Evolutionary conservation across 30 jellyfish, hydroid and myxozoan genomes (phyloP), one percentile per base, ranked within the genome.

Genomic region (Sanderia malayensis): DNA sequence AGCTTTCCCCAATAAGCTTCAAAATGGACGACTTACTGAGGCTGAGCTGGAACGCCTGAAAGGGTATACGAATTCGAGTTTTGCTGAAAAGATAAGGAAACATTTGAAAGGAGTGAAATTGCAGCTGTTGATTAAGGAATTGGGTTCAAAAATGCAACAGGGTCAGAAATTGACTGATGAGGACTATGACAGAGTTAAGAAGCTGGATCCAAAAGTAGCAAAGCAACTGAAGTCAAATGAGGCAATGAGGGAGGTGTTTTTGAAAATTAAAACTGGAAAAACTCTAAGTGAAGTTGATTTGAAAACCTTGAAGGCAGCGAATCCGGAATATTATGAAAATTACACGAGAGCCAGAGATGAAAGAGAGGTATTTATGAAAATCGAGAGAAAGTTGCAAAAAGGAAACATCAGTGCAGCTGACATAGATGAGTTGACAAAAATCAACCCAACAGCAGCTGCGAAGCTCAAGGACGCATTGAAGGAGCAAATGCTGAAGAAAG

Each of bases 381-480:
- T 90, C 19, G 55, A 69, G 22, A 46, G 65, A 29, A 90, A 78
- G 33, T 69, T 90, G 22, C 17, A 71, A 19, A 45, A 58, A 2
- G 98, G 98, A 0, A 76, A 68, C 0, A 66, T 90, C 9, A 57
- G 79, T 4, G 77, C 86, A 0, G 64, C 70, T 0, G 98, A 90
- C 46, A 30, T 90, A 15, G 74, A 71, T 3, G 87, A 58, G 21
- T 67, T 90, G 31, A 85, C 74, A 26, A 72, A 61, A 32, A 34
- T 84, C 19, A 84, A 90, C 63, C 96, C 98, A 21, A 23, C 44
- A 37, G 88, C 89, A 58, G 98, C 98, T 19, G 68, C 41, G 33
- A 73, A 79, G 28, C 61, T 90, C 3, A 82, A 84, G 58, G 88
- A 81, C 19, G 94, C 95, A 2, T 77, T 90, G 68, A 90, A 90